Conservation (phyloP, 2,113 vertebrate species). For the Ancistrus triradiatus region DNA sequence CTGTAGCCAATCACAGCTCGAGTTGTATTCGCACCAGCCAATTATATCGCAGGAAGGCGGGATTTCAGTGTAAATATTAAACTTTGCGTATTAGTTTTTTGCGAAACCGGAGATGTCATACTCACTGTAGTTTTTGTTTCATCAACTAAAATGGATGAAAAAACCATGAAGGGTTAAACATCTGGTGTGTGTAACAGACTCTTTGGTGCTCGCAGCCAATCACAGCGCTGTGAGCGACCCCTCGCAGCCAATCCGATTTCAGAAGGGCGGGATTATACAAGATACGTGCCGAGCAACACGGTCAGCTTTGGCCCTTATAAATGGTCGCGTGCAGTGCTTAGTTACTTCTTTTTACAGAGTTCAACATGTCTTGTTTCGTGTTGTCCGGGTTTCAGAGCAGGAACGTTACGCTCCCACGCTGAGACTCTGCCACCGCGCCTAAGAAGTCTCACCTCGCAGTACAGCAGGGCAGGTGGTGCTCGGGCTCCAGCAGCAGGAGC, state of each 20-base stretch:
- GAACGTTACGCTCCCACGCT: slow-evolving; percentile 36
- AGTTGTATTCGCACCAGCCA: too few relatives aligned
- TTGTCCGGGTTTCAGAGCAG: slow-evolving; percentile 48
- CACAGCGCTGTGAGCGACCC: not conserved
- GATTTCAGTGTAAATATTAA: too few relatives aligned
- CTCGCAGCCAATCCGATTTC: not conserved
- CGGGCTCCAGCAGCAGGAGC: slow-evolving; percentile 16
- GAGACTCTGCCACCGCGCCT: slow-evolving; percentile 36
- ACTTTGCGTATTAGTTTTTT: too few relatives aligned
- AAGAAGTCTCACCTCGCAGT: not conserved
- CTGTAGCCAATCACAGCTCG: too few relatives aligned
- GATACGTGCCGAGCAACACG: slow-evolving; percentile 29
- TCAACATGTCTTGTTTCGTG: slow-evolving; percentile 55
- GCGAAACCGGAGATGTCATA: too few relatives aligned
- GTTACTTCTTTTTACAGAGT: not conserved
- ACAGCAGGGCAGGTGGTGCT: not conserved
- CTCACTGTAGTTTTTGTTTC: too few relatives aligned
- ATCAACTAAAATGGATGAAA: too few relatives aligned
- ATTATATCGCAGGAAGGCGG: too few relatives aligned
- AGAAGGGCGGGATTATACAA: not conserved
- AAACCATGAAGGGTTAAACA: too few relatives aligned
- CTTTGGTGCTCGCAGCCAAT: not conserved
- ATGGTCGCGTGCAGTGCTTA: fast-evolving
- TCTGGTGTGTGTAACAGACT: too few relatives aligned
- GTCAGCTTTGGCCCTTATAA: not conserved